phyloP scores from a whole-genome alignment of 2,113 vertebrate species.

The Chloropsis hardwickii region DNA sequence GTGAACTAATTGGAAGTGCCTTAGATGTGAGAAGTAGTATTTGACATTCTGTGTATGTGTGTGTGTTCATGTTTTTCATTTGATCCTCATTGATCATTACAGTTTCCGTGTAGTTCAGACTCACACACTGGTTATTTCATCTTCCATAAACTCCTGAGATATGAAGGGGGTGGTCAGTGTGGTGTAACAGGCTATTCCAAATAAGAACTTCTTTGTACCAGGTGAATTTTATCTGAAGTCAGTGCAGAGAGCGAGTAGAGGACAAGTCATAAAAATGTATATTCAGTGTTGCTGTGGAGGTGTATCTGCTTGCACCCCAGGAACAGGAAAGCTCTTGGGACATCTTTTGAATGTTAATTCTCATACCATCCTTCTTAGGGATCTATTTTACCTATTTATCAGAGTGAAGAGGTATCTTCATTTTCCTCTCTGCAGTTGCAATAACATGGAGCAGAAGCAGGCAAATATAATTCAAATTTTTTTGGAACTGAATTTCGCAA shows the following conservation, averaged over 20 bases:
- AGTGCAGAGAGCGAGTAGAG: neutral
- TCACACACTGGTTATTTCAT: neutral
- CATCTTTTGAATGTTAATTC: neutral
- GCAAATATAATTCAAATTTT: neutral
- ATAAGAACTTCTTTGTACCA: neutral
- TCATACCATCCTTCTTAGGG: neutral
- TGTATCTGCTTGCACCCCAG: neutral
- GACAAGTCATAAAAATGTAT: neutral
- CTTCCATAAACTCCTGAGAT: neutral
- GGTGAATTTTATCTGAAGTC: neutral
- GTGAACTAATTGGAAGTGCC: neutral
- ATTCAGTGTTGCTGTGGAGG: neutral
- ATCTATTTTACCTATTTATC: neutral
- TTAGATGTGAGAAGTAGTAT: neutral
- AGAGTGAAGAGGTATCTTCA: neutral
- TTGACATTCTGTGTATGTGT: neutral
- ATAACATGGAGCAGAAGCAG: neutral
- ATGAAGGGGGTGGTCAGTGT: neutral
- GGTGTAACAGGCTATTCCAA: neutral
- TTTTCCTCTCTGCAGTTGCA: neutral
- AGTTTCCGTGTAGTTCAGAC: neutral
- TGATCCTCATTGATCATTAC: neutral
- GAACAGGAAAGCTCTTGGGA: neutral
- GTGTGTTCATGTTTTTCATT: neutral
- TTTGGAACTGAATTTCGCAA: neutral